Evolutionary conservation across 1,140 invertebrate species (phyloP).

Genomic region (Teleogryllus occipitalis): DNA sequence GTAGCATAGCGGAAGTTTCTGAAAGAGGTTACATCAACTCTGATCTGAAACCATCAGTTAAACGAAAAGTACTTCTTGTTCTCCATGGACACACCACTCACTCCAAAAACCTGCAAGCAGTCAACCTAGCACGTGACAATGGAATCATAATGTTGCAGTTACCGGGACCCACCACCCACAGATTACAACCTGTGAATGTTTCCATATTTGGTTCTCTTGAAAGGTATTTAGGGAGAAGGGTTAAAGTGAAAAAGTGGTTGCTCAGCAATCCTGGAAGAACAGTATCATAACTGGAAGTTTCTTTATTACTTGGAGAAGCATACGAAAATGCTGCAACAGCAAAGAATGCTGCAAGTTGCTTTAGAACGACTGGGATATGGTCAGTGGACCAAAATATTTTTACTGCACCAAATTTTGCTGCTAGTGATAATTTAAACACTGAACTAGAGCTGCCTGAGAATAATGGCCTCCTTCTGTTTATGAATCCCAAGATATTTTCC

Average conservation of each 20-base stretch:
- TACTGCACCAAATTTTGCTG: background rate
- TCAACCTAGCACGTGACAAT: background rate
- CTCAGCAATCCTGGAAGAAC: background rate
- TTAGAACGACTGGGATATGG: background rate
- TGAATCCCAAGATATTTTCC: background rate
- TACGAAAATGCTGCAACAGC: background rate
- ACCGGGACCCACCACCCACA: background rate
- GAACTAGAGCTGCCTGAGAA: background rate
- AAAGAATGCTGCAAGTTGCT: background rate
- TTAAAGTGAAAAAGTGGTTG: background rate
- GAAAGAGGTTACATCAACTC: background rate
- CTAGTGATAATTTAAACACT: background rate
- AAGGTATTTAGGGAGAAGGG: background rate
- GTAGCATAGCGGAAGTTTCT: background rate
- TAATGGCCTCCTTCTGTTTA: background rate
- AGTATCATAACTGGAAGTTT: background rate
- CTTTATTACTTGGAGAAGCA: background rate
- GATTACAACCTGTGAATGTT: background rate
- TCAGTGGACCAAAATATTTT: background rate
- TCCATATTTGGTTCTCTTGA: background rate
- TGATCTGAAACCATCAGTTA: background rate
- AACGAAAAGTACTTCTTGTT: background rate
- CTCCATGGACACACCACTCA: background rate
- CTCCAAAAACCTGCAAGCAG: background rate
- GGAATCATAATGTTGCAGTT: background rate